These are phyloP conservation scores for Synanthedon myopaeformis DNA, from an alignment of 2,888 invertebrate species.

Conservation along the genomic window DNA sequence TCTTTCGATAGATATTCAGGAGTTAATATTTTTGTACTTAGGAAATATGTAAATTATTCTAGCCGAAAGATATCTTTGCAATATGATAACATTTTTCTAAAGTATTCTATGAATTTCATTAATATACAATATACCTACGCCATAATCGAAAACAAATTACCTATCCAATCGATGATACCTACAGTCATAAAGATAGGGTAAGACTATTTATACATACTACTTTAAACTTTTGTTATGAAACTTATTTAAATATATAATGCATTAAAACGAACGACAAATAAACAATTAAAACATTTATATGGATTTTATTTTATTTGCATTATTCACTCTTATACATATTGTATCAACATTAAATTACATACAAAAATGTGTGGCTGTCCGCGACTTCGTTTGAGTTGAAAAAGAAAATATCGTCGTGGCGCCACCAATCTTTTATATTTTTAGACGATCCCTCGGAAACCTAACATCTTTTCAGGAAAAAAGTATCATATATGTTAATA, in stretches of 20 bases:
- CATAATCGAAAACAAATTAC: conserved; percentile 38
- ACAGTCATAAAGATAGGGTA: conserved; percentile 59
- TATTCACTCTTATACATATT: not conserved
- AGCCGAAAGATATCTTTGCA: conserved; percentile 27
- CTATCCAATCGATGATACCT: conserved; percentile 46
- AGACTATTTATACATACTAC: conserved; percentile 64
- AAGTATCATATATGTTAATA: no score
- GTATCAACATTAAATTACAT: not conserved
- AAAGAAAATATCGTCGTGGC: no score
- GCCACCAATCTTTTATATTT: no score
- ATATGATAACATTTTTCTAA: conserved; percentile 19
- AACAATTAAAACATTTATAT: conserved; percentile 36
- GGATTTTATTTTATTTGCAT: conserved; percentile 3
- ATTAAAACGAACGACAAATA: conserved; percentile 68
- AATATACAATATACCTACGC: conserved; percentile 10
- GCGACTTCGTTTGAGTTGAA: no score
- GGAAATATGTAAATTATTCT: conserved; percentile 39
- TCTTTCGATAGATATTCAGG: conserved; percentile 47
- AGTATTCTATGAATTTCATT: not conserved
- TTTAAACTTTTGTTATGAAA: conserved; percentile 64
- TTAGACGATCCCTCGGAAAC: no score
- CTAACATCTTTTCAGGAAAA: no score
- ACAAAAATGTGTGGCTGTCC: no score
- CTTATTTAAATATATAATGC: conserved; percentile 67
- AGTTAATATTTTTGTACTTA: conserved; percentile 69